These are phyloP conservation scores for Paradisaea rubra DNA, from an alignment of 2,113 vertebrate species.

Conservation along the genomic window DNA sequence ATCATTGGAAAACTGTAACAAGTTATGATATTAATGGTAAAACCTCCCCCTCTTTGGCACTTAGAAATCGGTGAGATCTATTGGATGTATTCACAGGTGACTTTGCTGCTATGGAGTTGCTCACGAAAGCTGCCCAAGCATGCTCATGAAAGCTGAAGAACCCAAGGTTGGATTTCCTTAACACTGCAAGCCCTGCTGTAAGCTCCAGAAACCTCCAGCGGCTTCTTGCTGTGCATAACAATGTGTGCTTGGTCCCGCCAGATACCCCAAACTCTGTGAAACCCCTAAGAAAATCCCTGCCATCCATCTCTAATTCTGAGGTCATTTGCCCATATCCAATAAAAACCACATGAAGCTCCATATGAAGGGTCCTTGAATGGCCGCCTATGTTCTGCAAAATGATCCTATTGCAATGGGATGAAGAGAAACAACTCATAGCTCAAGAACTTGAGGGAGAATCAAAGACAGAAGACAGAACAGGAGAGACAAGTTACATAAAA, in stretches of 20 bases:
- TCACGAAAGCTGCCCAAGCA: not conserved
- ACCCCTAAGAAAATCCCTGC: not conserved
- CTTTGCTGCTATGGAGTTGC: not conserved
- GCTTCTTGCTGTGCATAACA: not conserved
- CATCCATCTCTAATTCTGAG: not conserved
- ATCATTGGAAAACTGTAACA: not conserved
- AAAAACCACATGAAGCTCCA: not conserved
- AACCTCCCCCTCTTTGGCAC: not conserved
- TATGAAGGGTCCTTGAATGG: fast-evolving
- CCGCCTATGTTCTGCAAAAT: not conserved
- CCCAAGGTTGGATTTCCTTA: fast-evolving
- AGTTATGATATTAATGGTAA: not conserved
- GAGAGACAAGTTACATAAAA: not conserved
- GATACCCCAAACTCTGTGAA: not conserved
- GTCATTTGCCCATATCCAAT: not conserved
- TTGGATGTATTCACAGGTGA: not conserved
- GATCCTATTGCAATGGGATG: not conserved
- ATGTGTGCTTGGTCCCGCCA: not conserved
- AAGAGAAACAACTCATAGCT: not conserved
- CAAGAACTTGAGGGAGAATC: not conserved
- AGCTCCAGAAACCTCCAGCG: not conserved
- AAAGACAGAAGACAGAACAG: not conserved
- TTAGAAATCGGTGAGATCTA: not conserved
- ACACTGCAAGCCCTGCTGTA: not conserved
- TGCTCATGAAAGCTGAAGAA: not conserved